These are phyloP conservation scores for Aleadryas rufinucha DNA, from an alignment of 2,113 vertebrate species.

Conservation along the genomic window DNA sequence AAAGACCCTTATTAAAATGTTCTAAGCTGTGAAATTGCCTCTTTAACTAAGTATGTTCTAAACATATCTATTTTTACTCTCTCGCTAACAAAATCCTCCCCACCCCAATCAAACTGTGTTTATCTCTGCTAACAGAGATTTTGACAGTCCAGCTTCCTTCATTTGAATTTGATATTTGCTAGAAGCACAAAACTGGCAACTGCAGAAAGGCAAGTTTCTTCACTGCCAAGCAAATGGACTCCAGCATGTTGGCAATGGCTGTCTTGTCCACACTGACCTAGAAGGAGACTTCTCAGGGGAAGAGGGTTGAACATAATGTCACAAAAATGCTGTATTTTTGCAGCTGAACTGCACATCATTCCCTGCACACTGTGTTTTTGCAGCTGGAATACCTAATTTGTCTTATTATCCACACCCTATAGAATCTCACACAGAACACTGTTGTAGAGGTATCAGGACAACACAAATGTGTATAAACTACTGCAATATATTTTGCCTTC, in stretches of 20 bases:
- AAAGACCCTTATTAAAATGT: not conserved
- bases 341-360: slow-evolving; percentile 30
- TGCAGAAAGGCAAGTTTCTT: not conserved
- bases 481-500: not conserved
- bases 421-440: not conserved
- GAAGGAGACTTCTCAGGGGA: not conserved
- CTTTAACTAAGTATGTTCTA: not conserved
- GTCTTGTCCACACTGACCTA: not conserved
- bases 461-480: not conserved
- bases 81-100: not conserved
- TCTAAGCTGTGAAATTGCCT: not conserved
- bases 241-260: accelerated
- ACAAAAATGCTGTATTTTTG: slow-evolving; percentile 13
- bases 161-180: not conserved
- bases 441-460: not conserved
- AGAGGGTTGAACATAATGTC: not conserved
- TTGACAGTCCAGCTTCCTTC: not conserved
- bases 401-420: not conserved
- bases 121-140: not conserved
- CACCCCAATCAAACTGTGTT: not conserved
- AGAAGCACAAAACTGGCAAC: not conserved
- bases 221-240: not conserved
- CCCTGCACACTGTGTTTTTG: slow-evolving; percentile 26
- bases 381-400: slow-evolving; percentile 44
- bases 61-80: not conserved